Evolutionary conservation across 2,888 invertebrate species (phyloP), one percentile per base, ranked within the genome.

Genomic region (Eristalis intricaria): DNA sequence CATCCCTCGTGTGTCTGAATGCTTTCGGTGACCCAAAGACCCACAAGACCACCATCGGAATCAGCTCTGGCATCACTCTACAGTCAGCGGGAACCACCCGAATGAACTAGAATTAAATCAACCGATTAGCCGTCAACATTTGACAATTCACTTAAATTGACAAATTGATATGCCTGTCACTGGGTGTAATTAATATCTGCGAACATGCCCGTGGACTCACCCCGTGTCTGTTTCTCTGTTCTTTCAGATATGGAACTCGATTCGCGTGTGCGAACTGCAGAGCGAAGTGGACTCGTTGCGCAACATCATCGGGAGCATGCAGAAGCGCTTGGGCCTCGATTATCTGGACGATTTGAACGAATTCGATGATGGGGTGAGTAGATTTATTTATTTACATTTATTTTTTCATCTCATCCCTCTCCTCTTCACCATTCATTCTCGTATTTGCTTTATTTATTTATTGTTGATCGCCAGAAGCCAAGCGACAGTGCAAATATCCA

Each of bases 341-440:
- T 91, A 92, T 89, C 89, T 93, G 84, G 92, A 93, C 58, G 92
- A 93, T 29, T 81, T 92, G n/a, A 90, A 89, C 38, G 92, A 92
- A 74, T 92, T 92, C 73, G 91, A 93, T 89, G 91, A 92, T 81
- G 91, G 91, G 90, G 93, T 93, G 89, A 91, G 90, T 50, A 50
- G 50, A 19, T 19, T 50, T 50, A 19, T 19, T n/a, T 58, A 23
- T 43, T 74, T 10, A 35, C 23, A 23, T 61, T 38, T 4, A 32
- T 29, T 40, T 29, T 68, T 50, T 3, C 5, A 32, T 32, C 26
- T 26, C 26, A 1, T 32, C 43, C 26, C n/a, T 23, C 38, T 7
- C 10, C 15, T 60, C 19, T 29, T 43, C 43, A 43, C 13, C 43
- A 15, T n/a, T n/a, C 40, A 40, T 40, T n/a, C 15, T 43, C 13